A percentile compares a stretch with the other conserved stretches of the same genome.
Evolutionary conservation across 2,797 vertebrate species (phyloP).

Genomic region (Lacerta viridis): DNA sequence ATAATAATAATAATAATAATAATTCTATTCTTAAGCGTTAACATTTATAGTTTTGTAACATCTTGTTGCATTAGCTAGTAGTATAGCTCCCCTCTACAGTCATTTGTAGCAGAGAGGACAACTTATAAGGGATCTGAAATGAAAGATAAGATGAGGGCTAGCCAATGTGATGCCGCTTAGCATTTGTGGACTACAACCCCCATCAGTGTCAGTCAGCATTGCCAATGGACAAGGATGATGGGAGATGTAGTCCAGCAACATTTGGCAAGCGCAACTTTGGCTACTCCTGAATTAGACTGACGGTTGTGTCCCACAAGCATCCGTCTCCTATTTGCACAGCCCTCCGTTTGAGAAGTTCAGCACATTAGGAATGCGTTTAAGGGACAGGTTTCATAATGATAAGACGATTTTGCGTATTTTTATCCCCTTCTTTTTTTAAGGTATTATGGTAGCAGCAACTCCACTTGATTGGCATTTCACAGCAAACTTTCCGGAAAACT

Average conservation of each 20-base stretch:
- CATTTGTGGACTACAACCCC: too few species aligned
- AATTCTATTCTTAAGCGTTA: not conserved
- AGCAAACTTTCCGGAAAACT: not conserved
- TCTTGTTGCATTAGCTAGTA: not conserved
- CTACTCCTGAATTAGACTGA: too few species aligned
- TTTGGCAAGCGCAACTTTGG: too few species aligned
- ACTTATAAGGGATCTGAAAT: not conserved
- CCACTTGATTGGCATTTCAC: constrained; percentile 7
- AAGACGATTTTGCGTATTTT: not conserved
- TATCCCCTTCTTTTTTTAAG: not conserved
- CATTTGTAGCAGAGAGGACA: not conserved
- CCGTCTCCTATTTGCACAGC: not conserved
- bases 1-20: not conserved
- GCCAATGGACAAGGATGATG: too few species aligned
- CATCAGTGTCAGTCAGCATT: too few species aligned
- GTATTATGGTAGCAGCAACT: not conserved
- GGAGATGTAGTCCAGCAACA: too few species aligned
- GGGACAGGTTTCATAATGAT: not conserved
- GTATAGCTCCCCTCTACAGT: not conserved
- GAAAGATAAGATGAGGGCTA: not conserved
- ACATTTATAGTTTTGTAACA: too few species aligned
- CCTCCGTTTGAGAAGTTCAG: not conserved
- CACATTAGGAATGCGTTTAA: not conserved
- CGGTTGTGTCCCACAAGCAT: not conserved
- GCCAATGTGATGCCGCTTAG: not conserved